Base-by-base conservation (phyloP, 2,888 invertebrate species). In the Ophioninae sp. region DNA sequence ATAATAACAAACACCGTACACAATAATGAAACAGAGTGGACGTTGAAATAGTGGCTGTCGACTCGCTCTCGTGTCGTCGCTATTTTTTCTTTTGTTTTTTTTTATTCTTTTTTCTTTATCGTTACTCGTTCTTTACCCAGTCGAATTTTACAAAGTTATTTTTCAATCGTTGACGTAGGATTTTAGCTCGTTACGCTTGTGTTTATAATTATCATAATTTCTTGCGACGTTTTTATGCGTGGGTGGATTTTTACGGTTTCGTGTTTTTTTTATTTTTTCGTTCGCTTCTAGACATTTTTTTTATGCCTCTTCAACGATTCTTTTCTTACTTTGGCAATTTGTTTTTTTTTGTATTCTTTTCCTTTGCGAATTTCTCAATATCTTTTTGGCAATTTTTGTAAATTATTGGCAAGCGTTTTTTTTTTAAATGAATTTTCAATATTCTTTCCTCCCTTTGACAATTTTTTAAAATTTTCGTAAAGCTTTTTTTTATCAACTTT, bases 1-100 rank as follows among this genome's bases (percentile, higher is more conserved):
- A 87, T 88, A 90, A 79, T 50, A 50, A 50, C 79, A 86, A 30
- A 90, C 88, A 88, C 89, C 89, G 87, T 90, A 89, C 89, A 90
- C 88, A 89, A 89, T 88, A 87, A 89, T 85, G 85, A 86, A 85
- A 87, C 80, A 85, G 83, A 87, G 79, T 84, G 72, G 39, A 83
- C 37, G 73, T 77, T 56, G 73, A 74, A 69, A 69, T 62, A 72
- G 61, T 82, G 75, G 62, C 72, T 78, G 68, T 79, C 79, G 59
- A 74, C 67, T 81, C 74, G 74, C 30, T 81, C 62, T 67, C 69
- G 6, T 10, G 79, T 79, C 59, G 41, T 79, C 44, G 57, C 56
- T 72, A 64, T 69, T 62, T 30, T 69, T 20, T 72, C n/a, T 6
- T 5, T 50, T 50, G 17, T 50, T 50, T 17, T 13, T 17, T 50